Conservation (phyloP, 2,797 vertebrate genomes). For the Phoxinus dragarum region DNA sequence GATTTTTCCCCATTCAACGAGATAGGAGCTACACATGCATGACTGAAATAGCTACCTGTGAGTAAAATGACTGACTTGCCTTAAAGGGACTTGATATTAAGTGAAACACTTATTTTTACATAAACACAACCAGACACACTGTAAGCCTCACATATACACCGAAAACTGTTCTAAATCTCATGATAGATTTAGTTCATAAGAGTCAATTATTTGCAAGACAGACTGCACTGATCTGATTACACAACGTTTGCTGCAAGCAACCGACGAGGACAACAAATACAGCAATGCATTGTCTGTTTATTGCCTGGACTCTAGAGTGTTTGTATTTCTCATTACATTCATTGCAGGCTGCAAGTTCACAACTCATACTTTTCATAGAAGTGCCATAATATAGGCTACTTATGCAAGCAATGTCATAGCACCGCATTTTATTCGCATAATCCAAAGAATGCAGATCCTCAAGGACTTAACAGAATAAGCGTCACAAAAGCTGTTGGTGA, state of each 20-base stretch:
- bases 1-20: neutral
- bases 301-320: neutral
- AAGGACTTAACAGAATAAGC: neutral
- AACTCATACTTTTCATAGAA: neutral
- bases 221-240: neutral
- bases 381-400: neutral
- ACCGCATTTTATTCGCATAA: neutral
- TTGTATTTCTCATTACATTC: neutral
- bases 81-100: neutral
- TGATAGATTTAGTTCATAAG: slow-evolving; percentile 14
- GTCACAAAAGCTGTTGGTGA: no score
- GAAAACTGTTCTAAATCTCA: neutral
- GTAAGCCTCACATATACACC: neutral
- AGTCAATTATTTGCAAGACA: slow-evolving; percentile 23
- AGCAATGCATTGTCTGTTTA: neutral
- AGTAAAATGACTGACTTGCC: neutral
- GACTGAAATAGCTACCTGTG: neutral
- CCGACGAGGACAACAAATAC: neutral
- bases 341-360: neutral
- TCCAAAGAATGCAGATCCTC: neutral
- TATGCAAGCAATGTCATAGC: neutral
- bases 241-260: neutral
- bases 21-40: neutral
- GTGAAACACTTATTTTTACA: neutral
- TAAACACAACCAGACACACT: neutral